A percentile compares a stretch with the other conserved stretches of the same genome.
phyloP scores from a whole-genome alignment of 35 echinoderm and acorn worm species.

The Holothuria glaberrima region DNA sequence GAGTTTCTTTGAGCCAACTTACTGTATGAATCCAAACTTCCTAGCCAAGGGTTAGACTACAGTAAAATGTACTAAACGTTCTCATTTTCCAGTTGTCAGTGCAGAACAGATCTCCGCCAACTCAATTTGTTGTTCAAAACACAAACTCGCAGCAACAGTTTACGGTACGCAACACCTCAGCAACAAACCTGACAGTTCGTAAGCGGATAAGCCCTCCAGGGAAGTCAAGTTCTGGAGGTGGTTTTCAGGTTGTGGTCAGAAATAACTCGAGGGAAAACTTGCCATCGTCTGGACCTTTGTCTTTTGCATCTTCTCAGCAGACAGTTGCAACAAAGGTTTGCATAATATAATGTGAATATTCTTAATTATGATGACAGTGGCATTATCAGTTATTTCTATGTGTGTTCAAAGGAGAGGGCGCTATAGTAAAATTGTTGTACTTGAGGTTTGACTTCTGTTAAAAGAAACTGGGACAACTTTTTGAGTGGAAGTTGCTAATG shows the following conservation, averaged over 20 bases:
- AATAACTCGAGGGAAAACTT: constrained; percentile 32
- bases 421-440: no score
- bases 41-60: background rate
- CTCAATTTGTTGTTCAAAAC: constrained; percentile 18
- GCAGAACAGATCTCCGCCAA: background rate
- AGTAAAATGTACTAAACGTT: background rate
- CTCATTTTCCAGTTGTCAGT: constrained; percentile 7
- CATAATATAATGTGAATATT: no score
- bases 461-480: no score
- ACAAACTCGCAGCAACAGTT: background rate
- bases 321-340: constrained; percentile 15
- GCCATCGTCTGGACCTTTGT: constrained; percentile 8
- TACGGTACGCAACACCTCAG: constrained; percentile 25
- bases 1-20: no score
- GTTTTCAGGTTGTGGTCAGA: constrained; percentile 4
- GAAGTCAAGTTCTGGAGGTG: background rate
- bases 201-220: constrained; percentile 19
- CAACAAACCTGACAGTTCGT: constrained; percentile 6
- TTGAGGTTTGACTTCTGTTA: no score
- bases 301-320: constrained; percentile 7
- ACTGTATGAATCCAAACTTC: background rate
- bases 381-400: no score
- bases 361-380: no score
- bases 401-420: no score
- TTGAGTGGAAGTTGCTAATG: no score